Evolutionary conservation across 2,113 vertebrate species (phyloP), one percentile per base, ranked within the genome.

Genomic region (Ariopsis seemanni): DNA sequence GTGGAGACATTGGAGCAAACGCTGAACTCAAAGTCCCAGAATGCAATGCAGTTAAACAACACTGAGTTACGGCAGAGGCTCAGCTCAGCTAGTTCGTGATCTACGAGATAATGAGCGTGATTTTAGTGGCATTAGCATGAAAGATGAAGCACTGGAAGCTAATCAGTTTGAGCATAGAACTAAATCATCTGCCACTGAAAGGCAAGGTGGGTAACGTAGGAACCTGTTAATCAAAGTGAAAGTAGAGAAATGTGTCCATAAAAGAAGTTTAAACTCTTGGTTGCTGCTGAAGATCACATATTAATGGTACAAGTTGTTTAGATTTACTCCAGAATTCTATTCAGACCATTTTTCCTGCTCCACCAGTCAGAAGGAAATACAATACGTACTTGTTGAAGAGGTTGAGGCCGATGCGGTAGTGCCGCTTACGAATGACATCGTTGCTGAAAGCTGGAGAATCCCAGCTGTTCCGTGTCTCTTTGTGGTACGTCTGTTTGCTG

Each of bases 361-460:
- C 75, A 27, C 1, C n/a, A 20, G 30, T 25, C n/a, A 20, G 30
- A 14, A 48, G 18, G 20, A 58, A 25, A 1, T 0, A 25, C 1
- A 11, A 14, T 78, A 97, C 98, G 94, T 96, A 99, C 98, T 99
- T 99, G 95, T 99, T 99, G 90, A 99, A 99, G 90, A 99, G 98
- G 88, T 99, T 99, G 90, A 99, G 96, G 74, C 98, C 98, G 7
- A 99, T 99, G 92, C 98, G 96, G 86, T 99, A 99, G 92, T 99
- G 96, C 50, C 98, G 94, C 91, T 99, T 99, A 90, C 98, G 97
- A 92, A 99, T 97, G 86, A 99, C 93, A 17, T 99, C 98, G 0
- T 99, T 99, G 92, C 98, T 99, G 95, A 99, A 99, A 89, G 99
- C 97, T 10, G 98, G 98, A 0, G 98, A 99, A 94, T 99, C 98